A percentile compares a stretch with the other conserved stretches of the same genome.
phyloP scores from a whole-genome alignment of 35 echinoderm and acorn worm species.

The Ophioderma brevispina region DNA sequence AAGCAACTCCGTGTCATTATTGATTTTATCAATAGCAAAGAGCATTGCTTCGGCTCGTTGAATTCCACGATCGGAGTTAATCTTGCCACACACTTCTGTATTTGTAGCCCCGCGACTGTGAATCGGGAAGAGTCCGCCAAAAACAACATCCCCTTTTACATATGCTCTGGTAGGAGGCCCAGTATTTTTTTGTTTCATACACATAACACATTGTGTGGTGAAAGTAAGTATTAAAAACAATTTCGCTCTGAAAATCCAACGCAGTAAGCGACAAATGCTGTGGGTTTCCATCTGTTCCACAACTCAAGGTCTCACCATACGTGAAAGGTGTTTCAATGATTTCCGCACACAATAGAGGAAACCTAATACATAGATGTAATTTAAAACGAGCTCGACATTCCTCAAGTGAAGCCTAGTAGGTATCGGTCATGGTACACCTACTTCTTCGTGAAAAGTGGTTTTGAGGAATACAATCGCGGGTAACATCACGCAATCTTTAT shows the following conservation, averaged over 20 bases:
- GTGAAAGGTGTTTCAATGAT: not conserved
- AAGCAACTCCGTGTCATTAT: slow-evolving; percentile 70
- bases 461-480: not conserved
- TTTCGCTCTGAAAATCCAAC: not conserved
- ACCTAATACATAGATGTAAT: not conserved
- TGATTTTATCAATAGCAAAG: slow-evolving; percentile 91
- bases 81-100: slow-evolving; percentile 55
- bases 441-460: not conserved
- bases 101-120: slow-evolving; percentile 79
- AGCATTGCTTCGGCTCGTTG: slow-evolving; percentile 94
- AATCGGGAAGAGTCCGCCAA: slow-evolving; percentile 94
- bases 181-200: not conserved
- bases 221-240: not conserved
- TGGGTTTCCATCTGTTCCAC: not conserved
- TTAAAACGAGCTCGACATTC: not conserved
- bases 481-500: not conserved
- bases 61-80: slow-evolving; percentile 88
- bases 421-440: not conserved
- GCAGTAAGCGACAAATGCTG: not conserved
- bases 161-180: slow-evolving; percentile 21
- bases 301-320: not conserved
- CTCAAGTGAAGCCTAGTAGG: too few species aligned
- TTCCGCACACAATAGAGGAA: not conserved
- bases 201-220: not conserved
- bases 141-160: slow-evolving; percentile 74